A percentile compares a stretch with the other conserved stretches of the same genome.
phyloP scores from a whole-genome alignment of 1,140 invertebrate genomes.

The Drosophila varians region DNA sequence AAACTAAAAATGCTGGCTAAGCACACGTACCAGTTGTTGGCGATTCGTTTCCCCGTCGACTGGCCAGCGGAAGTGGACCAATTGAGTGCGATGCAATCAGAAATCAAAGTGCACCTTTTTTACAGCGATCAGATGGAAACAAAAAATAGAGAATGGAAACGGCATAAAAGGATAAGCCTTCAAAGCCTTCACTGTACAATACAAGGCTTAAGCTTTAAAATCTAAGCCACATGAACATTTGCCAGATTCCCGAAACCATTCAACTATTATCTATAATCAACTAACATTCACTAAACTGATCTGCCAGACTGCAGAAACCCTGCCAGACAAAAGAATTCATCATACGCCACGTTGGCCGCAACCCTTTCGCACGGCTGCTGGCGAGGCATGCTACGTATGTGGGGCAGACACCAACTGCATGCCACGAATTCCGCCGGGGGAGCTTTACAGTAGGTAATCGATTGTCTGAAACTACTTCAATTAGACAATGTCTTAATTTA shows the following conservation, averaged over 20 bases:
- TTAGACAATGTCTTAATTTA: neutral
- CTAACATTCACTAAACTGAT: constrained; percentile 36
- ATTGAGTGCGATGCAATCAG: constrained; percentile 60
- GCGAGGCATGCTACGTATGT: constrained; percentile 60
- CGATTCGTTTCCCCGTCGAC: neutral
- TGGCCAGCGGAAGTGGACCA: constrained; percentile 42
- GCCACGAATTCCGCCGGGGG: constrained; percentile 37
- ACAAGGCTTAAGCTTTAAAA: too few species aligned
- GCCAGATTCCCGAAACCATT: constrained; percentile 9
- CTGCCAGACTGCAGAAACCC: constrained; percentile 23
- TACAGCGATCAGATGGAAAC: constrained; percentile 10
- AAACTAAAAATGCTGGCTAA: constrained; percentile 31
- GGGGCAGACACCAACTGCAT: constrained; percentile 41
- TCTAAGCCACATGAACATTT: neutral
- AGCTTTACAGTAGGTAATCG: constrained; percentile 16
- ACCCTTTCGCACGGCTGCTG: constrained; percentile 38
- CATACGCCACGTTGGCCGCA: constrained; percentile 74
- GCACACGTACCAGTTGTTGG: constrained; percentile 17
- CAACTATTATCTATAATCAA: constrained; percentile 20
- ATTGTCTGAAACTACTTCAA: neutral
- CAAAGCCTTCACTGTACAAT: too few species aligned
- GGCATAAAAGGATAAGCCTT: neutral
- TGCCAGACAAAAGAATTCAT: constrained; percentile 61
- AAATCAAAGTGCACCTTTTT: constrained; percentile 8
- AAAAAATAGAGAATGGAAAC: neutral